These are phyloP conservation scores for Lycaon pictus DNA, from an alignment of 2,113 vertebrate species.

Conservation along the genomic window DNA sequence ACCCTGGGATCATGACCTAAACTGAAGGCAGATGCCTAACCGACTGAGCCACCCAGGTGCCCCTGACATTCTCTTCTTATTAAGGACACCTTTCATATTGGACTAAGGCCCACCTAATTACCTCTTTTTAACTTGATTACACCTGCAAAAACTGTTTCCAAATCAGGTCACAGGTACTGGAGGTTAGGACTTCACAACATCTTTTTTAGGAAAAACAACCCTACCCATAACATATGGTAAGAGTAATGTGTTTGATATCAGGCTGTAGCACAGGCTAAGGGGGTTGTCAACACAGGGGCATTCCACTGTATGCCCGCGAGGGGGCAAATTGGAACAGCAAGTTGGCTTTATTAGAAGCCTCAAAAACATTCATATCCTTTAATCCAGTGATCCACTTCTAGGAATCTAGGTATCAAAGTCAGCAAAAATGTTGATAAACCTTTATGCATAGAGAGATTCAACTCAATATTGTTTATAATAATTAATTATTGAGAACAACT, in stretches of 20 bases:
- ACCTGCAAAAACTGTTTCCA: not conserved
- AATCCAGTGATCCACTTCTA: not conserved
- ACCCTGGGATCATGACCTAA: too few species aligned
- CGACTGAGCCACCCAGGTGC: too few species aligned
- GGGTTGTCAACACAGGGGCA: not conserved
- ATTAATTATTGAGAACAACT: not conserved
- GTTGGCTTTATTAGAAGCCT: not conserved
- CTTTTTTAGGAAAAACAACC: not conserved
- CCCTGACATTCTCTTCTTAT: not conserved
- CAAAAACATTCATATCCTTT: not conserved
- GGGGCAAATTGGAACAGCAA: not conserved
- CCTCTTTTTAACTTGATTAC: not conserved
- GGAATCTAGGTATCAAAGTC: not conserved
- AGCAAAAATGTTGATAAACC: not conserved
- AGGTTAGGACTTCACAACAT: not conserved
- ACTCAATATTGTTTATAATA: not conserved
- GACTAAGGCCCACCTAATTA: not conserved
- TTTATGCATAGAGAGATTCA: not conserved
- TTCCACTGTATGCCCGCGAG: not conserved
- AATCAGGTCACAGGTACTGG: not conserved
- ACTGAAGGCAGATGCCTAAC: too few species aligned
- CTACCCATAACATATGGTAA: not conserved
- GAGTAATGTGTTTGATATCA: not conserved
- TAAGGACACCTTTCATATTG: not conserved
- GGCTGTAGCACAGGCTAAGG: not conserved